Percentiles rank a stretch among this genome's conserved stretches.
These are phyloP conservation scores for Micrasema longulum DNA, from an alignment of 1,140 invertebrate species.

Conservation along the genomic window DNA sequence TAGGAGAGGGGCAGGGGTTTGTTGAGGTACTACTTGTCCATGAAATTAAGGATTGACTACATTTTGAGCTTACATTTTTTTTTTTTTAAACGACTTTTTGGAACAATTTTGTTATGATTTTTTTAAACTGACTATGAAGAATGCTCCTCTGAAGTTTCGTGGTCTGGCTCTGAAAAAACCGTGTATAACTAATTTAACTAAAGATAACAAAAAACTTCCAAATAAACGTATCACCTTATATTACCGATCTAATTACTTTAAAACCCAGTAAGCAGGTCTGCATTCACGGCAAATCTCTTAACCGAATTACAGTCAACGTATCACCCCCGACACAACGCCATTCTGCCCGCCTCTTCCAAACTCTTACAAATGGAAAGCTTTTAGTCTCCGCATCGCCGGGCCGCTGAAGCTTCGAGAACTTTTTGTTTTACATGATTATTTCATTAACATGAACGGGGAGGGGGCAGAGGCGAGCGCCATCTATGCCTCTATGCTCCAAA, in stretches of 20 bases:
- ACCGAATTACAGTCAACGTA: constrained; percentile 16
- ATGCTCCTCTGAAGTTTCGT: no score
- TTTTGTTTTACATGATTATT: constrained; percentile 56
- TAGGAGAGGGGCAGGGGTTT: no score
- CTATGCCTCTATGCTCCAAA: constrained; percentile 28
- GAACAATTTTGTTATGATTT: no score
- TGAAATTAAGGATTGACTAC: no score
- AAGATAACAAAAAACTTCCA: no score
- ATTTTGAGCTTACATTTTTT: no score
- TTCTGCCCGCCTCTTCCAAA: neutral
- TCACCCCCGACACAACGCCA: constrained; percentile 37
- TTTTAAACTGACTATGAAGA: no score
- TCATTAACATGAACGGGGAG: constrained; percentile 51
- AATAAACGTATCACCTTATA: no score
- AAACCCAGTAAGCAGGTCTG: constrained; percentile 3
- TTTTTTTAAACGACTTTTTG: no score
- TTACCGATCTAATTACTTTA: constrained; percentile 15
- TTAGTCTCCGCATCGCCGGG: constrained; percentile 51
- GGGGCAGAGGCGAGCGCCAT: constrained; percentile 10
- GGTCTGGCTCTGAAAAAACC: no score
- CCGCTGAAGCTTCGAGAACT: constrained; percentile 50
- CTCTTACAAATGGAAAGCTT: constrained; percentile 56
- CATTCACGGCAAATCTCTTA: constrained; percentile 28
- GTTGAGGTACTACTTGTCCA: no score
- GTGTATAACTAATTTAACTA: no score